phyloP scores from a whole-genome alignment of 2,888 invertebrate species.

The Lycophotia porphyrea region DNA sequence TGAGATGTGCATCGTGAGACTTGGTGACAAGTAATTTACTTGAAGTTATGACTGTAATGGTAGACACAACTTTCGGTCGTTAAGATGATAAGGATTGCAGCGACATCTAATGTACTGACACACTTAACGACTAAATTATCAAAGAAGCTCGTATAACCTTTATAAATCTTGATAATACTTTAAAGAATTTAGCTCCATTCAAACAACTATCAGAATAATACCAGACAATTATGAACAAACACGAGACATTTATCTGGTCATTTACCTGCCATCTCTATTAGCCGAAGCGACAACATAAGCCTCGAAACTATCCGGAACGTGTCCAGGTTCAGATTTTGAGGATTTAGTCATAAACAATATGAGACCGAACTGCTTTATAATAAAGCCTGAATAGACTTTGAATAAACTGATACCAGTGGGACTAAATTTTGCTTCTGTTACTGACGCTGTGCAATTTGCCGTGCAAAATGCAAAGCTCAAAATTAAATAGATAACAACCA shows the following conservation, averaged over 20 bases:
- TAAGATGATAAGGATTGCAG: slow-evolving; percentile 7
- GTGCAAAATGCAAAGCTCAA: not conserved
- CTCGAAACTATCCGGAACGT: slow-evolving; percentile 40
- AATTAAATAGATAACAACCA: not conserved
- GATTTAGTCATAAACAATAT: slow-evolving; percentile 33
- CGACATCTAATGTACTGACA: not conserved
- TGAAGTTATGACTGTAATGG: slow-evolving; percentile 6
- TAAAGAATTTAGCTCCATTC: not conserved
- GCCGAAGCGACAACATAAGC: slow-evolving; percentile 20
- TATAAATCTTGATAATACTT: not conserved
- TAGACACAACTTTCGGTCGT: slow-evolving; percentile 19
- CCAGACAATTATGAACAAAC: not conserved
- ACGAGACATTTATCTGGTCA: slow-evolving; percentile 7
- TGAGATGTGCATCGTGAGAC: slow-evolving; percentile 30
- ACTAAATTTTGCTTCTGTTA: not conserved
- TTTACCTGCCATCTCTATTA: slow-evolving; percentile 20
- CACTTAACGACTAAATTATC: not conserved
- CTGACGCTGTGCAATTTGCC: not conserved
- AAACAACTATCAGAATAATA: not conserved
- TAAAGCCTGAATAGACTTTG: slow-evolving; percentile 1
- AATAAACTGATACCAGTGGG: not conserved
- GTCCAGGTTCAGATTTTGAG: slow-evolving; percentile 27
- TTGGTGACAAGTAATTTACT: slow-evolving; percentile 15
- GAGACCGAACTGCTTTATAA: slow-evolving; percentile 7
- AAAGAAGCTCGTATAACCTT: not conserved